Conservation (phyloP, 2,888 invertebrate species). For the Cerastis leucographa region DNA sequence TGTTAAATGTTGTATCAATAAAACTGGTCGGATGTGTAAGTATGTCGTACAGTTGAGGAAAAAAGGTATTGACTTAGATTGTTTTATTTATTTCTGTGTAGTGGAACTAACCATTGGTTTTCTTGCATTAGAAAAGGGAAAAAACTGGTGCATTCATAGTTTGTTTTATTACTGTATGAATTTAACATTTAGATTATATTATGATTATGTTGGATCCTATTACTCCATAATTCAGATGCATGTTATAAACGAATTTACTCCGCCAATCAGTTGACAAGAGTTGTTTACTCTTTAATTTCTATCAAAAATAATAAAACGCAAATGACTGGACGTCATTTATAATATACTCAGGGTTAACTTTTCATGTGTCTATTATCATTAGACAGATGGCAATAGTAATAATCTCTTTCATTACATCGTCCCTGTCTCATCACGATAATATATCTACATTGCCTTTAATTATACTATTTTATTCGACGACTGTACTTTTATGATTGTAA, state of each 20-base stretch:
- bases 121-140: not conserved
- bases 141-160: not conserved
- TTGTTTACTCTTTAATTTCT: slow-evolving; percentile 46
- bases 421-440: slow-evolving; percentile 75
- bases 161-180: slow-evolving; percentile 3
- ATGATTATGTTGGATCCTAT: not conserved
- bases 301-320: slow-evolving; percentile 52
- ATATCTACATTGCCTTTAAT: slow-evolving; percentile 81
- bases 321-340: slow-evolving; percentile 56
- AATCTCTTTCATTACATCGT: slow-evolving; percentile 75
- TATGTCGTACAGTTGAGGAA: slow-evolving; percentile 47
- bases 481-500: slow-evolving; percentile 53
- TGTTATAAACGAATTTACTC: slow-evolving; percentile 9
- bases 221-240: not conserved
- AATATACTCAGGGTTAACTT: slow-evolving; percentile 52
- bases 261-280: slow-evolving; percentile 13
- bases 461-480: slow-evolving; percentile 75
- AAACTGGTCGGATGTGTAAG: slow-evolving; percentile 69
- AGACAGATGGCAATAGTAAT: slow-evolving; percentile 70
- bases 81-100: slow-evolving; percentile 17
- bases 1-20: slow-evolving; percentile 77
- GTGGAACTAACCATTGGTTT: slow-evolving; percentile 29
- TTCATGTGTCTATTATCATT: slow-evolving; percentile 71
- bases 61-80: slow-evolving; percentile 34
- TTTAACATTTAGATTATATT: not conserved